A percentile compares a stretch with the other conserved stretches of the same genome.
Conservation (phyloP, 2,113 vertebrate genomes). For the Polypterus bichir region DNA sequence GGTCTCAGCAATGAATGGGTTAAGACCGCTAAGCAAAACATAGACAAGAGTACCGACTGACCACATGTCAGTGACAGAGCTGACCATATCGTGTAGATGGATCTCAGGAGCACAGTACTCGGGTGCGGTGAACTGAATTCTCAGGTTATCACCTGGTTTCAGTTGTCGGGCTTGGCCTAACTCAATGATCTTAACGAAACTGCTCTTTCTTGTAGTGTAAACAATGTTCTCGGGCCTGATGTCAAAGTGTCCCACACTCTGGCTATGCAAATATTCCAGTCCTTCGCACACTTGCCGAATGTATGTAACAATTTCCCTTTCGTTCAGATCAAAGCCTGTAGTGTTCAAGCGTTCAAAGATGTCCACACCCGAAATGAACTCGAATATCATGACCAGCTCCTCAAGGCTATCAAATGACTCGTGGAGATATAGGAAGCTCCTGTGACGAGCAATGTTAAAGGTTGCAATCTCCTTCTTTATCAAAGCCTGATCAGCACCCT, state of each 20-base stretch:
- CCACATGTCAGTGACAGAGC: conserved; percentile 92
- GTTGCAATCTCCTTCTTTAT: conserved; percentile 95
- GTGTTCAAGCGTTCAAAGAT: conserved; percentile 83
- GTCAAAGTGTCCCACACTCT: conserved; percentile 86
- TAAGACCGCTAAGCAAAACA: conserved; percentile 81
- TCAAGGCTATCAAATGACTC: conserved; percentile 92
- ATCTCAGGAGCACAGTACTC: conserved; percentile 92
- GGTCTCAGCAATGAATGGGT: conserved; percentile 92
- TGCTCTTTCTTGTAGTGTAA: conserved; percentile 79
- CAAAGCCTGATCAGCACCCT: conserved; percentile 83
- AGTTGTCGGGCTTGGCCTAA: conserved; percentile 82
- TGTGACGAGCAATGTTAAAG: conserved; percentile 73
- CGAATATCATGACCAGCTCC: conserved; percentile 91
- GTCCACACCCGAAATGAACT: conserved; percentile 88
- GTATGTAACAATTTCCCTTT: conserved; percentile 77
- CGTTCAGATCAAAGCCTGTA: conserved; percentile 78
- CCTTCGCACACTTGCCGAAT: conserved; percentile 80
- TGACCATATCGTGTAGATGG: conserved; percentile 88
- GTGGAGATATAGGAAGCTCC: conserved; percentile 74
- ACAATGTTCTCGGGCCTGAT: conserved; percentile 92
- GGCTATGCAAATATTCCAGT: conserved; percentile 73
- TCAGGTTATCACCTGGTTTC: conserved; percentile 84
- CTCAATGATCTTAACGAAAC: conserved; percentile 83
- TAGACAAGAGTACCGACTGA: conserved; percentile 82
- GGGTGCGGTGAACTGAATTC: conserved; percentile 77